Base-by-base conservation (phyloP, 2,888 invertebrate species). In the Metacarcinus magister region DNA sequence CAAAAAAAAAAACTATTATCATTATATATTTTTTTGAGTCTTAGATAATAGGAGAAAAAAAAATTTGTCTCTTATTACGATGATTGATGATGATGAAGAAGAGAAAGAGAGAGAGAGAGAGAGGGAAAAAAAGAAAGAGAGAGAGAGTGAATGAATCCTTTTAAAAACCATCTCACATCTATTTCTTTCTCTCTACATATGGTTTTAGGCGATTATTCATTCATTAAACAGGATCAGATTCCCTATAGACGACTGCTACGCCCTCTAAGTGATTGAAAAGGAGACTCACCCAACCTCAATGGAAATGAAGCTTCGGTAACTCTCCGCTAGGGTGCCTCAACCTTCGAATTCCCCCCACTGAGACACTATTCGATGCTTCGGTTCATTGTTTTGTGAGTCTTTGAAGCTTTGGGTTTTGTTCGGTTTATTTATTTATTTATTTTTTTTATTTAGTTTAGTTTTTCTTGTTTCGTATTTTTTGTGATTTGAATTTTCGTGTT, bases 191-290 rank as follows among this genome's bases (percentile, higher is more conserved):
- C 23, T 16, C 19, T 19, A 60, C 60, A 60, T 16, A 32, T 13
- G 32, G 48, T 92, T 82, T 75, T 93, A 43, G 93, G 16, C 10
- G 43, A 93, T 93, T 82, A 93, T 93, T 93, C 93, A 44, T 93
- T 93, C 93, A 93, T 93, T 82, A 75, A 44, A 93, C 44, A 82
- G 60, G 19, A 8, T 1, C 23, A 23, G 60, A 60, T 60, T 60
- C 60, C 60, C 60, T 19, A 60, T 54, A 10, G 54, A 60, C 54
- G 28, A 13, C 39, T 16, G 67, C 3, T 32, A 60, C 32, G 32
- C 54, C 67, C 67, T 92, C 67, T 93, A 93, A 93, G 93, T 93
- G 93, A 93, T 93, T 93, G 93, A 93, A 93, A 93, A 93, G 93
- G 67, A 23, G 39, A 28, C 67, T 32, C 93, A 67, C 8, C 93